Base-by-base conservation (phyloP, 1,140 invertebrate genomes). In the Asbolus verrucosus region DNA sequence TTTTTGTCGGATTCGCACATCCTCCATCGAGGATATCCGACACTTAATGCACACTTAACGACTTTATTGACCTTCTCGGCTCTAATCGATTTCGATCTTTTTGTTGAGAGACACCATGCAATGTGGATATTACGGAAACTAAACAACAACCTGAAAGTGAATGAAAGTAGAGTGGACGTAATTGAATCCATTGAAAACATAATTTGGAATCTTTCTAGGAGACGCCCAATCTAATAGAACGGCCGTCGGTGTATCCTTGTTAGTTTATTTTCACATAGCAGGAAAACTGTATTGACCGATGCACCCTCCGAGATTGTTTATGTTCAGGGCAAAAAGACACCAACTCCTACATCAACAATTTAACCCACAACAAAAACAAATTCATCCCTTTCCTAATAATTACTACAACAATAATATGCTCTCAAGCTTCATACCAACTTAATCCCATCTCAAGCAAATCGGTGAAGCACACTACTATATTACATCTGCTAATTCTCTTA, bases 171-270 rank as follows among this genome's bases (percentile, higher is more conserved):
- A 65, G 38, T 65, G 62, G 36, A 65, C 62, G 62, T 43, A 65
- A 65, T 65, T 43, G 62, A 65, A 65, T 65, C 39, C 39, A 65
- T 65, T 65, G 31, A 65, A 65, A 65, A 65, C 62, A 65, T 65
- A 41, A 65, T 65, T 43, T 41, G 14, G 21, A 65, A 65, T 46
- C 62, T 39, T 54, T 65, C 62, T 24, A 19, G 18, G 33, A 63
- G 19, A 41, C 61, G 21, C 61, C 61, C 61, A 63, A 39, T 63
- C 61, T 41, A 63, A 63, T 46, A 65, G 14, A 65, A 65, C 41
- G 62, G 18, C 62, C 62, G 46, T 30, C 27, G 13, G 9, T 15
- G 2, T 14, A 46, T 15, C 19, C 39, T 65, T 65, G 6, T 30
- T 46, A 43, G 38, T 43, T 65, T 65, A 65, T 46, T 65, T 65